A percentile compares a stretch with the other conserved stretches of the same genome.
phyloP scores from a whole-genome alignment of 1,140 invertebrate species.

The Daktulosphaira vitifoliae region DNA sequence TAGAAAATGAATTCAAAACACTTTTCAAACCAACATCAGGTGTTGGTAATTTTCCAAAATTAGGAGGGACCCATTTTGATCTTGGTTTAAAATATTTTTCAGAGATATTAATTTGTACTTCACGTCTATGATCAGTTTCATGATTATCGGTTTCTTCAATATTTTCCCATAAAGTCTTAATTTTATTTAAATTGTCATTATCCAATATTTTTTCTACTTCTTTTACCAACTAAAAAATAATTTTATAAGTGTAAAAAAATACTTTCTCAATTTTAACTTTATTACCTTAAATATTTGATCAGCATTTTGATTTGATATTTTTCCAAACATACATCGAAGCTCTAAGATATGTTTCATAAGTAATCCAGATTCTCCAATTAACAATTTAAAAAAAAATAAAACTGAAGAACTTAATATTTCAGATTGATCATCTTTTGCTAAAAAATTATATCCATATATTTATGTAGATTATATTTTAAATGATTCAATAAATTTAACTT shows the following conservation, averaged over 20 bases:
- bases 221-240: constrained; percentile 3
- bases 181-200: background rate
- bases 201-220: constrained; percentile 4
- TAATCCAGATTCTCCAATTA: constrained; percentile 17
- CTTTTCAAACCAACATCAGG: background rate
- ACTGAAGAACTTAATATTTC: constrained; percentile 28
- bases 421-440: constrained; percentile 24
- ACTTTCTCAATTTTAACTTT: no score
- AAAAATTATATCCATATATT: background rate
- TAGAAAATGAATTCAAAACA: background rate
- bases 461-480: no score
- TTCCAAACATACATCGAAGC: constrained; percentile 27
- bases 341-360: constrained; percentile 32
- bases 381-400: constrained; percentile 24
- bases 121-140: background rate
- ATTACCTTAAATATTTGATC: constrained; percentile 23
- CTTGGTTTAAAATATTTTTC: background rate
- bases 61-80: constrained; percentile 5
- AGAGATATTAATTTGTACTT: background rate
- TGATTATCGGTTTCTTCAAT: background rate
- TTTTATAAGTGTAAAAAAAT: background rate
- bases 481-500: no score
- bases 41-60: constrained; percentile 22
- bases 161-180: constrained; percentile 9
- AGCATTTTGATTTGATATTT: constrained; percentile 23